These are phyloP conservation scores for Sminthurinus aureus DNA, from an alignment of 2,888 invertebrate species.

Conservation along the genomic window DNA sequence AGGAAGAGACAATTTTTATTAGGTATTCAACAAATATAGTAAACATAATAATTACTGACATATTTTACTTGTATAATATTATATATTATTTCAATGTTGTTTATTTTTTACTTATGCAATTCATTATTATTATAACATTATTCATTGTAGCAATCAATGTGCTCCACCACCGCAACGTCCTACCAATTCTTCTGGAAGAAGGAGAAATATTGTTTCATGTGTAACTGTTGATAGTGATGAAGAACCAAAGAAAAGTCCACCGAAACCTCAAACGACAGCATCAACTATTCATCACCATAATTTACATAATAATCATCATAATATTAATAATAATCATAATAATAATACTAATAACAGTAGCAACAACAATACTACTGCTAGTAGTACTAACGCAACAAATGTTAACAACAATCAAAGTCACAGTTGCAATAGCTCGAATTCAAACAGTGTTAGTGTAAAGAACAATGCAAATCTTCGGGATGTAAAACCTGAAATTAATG, in stretches of 20 bases:
- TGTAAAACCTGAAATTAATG: slow-evolving; percentile 57
- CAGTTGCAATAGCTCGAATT: slow-evolving; percentile 36
- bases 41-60: background rate
- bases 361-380: slow-evolving; percentile 14
- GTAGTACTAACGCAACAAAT: slow-evolving; percentile 21
- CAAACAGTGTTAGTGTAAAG: slow-evolving; percentile 21
- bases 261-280: slow-evolving; percentile 57
- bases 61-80: background rate
- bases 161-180: slow-evolving; percentile 51
- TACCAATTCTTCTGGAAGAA: slow-evolving; percentile 49
- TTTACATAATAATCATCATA: slow-evolving; percentile 19
- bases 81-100: background rate
- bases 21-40: slow-evolving; percentile 53
- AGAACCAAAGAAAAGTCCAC: slow-evolving; percentile 68
- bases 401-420: background rate
- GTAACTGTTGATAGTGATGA: slow-evolving; percentile 82
- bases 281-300: slow-evolving; percentile 22
- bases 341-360: slow-evolving; percentile 6
- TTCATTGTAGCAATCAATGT: slow-evolving; percentile 50
- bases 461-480: slow-evolving; percentile 45
- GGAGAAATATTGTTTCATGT: slow-evolving; percentile 75
- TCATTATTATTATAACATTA: background rate
- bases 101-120: background rate
- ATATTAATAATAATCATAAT: slow-evolving; percentile 10
- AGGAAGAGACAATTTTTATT: slow-evolving; percentile 60